A percentile compares a stretch with the other conserved stretches of the same genome.
Conservation (phyloP, 1,140 invertebrate species). For the Philaenus spumarius region DNA sequence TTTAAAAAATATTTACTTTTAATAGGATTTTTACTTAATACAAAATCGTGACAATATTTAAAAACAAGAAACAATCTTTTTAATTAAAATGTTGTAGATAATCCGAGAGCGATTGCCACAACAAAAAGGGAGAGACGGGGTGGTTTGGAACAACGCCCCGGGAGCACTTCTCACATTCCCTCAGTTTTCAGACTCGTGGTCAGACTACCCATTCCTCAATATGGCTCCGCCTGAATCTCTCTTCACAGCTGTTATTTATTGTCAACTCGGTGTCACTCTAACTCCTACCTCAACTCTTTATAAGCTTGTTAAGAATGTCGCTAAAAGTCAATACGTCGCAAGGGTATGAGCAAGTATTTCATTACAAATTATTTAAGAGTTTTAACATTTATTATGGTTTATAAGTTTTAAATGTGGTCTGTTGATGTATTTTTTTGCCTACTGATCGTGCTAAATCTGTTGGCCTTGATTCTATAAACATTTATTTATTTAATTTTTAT, state of each 20-base stretch:
- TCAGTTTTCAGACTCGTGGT: slow-evolving; percentile 68
- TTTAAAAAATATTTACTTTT: too few species aligned
- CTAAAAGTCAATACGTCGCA: slow-evolving; percentile 74
- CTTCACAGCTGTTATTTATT: slow-evolving; percentile 89
- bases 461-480: too few species aligned
- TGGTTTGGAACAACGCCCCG: slow-evolving; percentile 83
- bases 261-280: slow-evolving; percentile 59
- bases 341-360: slow-evolving; percentile 66
- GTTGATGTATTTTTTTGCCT: too few species aligned
- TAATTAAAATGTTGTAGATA: slow-evolving; percentile 54
- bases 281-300: slow-evolving; percentile 67
- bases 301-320: slow-evolving; percentile 73
- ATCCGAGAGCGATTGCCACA: slow-evolving; percentile 76
- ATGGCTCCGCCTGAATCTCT: slow-evolving; percentile 30
- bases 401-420: too few species aligned
- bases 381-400: too few species aligned
- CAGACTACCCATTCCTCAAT: slow-evolving; percentile 54
- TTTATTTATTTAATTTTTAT: too few species aligned
- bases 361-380: too few species aligned
- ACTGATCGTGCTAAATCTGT: too few species aligned
- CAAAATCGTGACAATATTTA: too few species aligned
- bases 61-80: not conserved
- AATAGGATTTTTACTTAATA: too few species aligned
- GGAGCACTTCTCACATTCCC: slow-evolving; percentile 80
- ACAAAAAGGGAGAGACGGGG: slow-evolving; percentile 62